Evolutionary conservation across 92 coral and sea anemone genomes (phyloP).

Genomic region (Desmophyllum pertusum): DNA sequence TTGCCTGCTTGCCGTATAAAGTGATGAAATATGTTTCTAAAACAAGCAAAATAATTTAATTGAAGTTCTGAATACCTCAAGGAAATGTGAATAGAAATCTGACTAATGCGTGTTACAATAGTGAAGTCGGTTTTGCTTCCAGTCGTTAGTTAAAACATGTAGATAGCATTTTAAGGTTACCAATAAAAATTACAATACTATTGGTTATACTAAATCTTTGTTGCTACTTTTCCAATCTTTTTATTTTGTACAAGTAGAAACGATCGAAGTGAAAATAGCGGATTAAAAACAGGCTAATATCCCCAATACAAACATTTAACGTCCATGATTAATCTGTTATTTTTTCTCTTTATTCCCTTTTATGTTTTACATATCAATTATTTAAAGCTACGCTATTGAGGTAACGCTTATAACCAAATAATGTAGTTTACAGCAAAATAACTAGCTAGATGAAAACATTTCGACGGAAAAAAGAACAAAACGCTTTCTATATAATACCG

Average conservation of each 20-base stretch:
- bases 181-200: too few species aligned
- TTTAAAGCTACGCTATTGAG: background rate
- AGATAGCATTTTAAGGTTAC: background rate
- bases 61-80: too few species aligned
- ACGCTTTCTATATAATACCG: background rate
- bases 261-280: background rate
- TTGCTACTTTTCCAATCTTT: too few species aligned
- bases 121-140: background rate
- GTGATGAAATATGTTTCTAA: background rate
- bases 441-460: background rate
- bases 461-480: background rate
- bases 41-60: background rate
- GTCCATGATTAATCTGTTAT: background rate
- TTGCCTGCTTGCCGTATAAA: background rate
- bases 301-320: background rate
- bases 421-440: background rate
- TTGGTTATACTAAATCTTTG: background rate
- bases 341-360: background rate
- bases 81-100: background rate
- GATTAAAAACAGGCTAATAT: too few species aligned
- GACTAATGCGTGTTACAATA: background rate
- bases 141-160: background rate
- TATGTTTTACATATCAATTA: background rate
- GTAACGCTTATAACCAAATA: too few species aligned
- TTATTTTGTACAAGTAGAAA: background rate